These are phyloP conservation scores for Pangasianodon hypophthalmus DNA, from an alignment of 2,113 vertebrate species.

Conservation along the genomic window DNA sequence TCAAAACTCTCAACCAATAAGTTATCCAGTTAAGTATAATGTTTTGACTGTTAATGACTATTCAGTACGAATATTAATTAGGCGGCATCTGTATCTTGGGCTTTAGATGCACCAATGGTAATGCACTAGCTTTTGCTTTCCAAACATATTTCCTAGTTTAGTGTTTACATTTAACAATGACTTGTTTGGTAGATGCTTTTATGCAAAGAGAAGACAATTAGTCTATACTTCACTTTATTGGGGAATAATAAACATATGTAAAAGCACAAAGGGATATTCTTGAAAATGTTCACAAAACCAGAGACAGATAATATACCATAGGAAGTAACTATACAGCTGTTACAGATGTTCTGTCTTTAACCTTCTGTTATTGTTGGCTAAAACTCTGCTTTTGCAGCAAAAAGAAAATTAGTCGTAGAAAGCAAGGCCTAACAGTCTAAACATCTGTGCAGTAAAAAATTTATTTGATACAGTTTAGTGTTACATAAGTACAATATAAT, in stretches of 20 bases:
- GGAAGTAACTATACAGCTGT: slow-evolving; percentile 25
- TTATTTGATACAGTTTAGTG: neutral
- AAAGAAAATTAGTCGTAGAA: slow-evolving; percentile 29
- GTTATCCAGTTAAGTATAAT: neutral
- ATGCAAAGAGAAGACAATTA: neutral
- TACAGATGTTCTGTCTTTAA: slow-evolving; percentile 14
- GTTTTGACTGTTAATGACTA: neutral
- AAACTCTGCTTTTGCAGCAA: slow-evolving; percentile 17
- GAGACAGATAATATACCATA: slow-evolving; percentile 19
- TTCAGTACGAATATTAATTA: neutral
- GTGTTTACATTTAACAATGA: neutral
- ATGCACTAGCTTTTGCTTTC: no score
- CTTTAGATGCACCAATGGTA: neutral
- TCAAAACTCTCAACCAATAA: no score
- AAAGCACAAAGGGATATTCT: neutral
- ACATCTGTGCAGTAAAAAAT: slow-evolving; percentile 16
- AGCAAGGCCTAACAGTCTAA: slow-evolving; percentile 30
- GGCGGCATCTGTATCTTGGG: neutral
- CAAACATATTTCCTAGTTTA: neutral
- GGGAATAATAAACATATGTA: neutral
- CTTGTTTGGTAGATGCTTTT: neutral
- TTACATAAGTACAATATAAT: slow-evolving; percentile 17
- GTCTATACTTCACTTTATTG: neutral
- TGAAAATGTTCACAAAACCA: slow-evolving; percentile 11
- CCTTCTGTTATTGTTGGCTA: slow-evolving; percentile 29